These are phyloP conservation scores for Varroa destructor DNA, from an alignment of 1,140 invertebrate genomes.

Conservation along the genomic window DNA sequence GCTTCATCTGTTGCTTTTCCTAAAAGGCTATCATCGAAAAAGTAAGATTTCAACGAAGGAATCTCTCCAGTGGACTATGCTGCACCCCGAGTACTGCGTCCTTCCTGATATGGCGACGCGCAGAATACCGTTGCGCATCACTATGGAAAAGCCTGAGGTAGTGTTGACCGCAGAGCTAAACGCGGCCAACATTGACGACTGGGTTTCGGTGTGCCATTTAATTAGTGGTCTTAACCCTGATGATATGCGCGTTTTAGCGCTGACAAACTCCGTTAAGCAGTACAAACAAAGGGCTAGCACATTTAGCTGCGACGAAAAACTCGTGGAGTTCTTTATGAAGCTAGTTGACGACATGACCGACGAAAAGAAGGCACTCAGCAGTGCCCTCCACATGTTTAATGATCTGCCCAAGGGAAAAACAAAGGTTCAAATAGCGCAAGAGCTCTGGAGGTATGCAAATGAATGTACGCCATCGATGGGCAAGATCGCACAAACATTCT, in stretches of 20 bases:
- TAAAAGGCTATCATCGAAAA: constrained; percentile 2
- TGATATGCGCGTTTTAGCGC: constrained; percentile 8
- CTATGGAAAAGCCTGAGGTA: constrained; percentile 10
- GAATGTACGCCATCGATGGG: not conserved
- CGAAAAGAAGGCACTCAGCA: constrained; percentile 26
- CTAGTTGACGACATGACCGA: constrained; percentile 23
- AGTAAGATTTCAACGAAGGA: constrained; percentile 18
- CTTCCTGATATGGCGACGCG: not conserved
- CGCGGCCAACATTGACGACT: constrained; percentile 15
- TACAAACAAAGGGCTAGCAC: constrained; percentile 6
- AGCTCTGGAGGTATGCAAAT: constrained; percentile 7
- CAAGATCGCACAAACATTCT: constrained; percentile 19
- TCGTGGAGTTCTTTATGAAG: constrained; percentile 22
- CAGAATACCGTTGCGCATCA: not conserved
- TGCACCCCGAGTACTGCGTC: constrained; percentile 1
- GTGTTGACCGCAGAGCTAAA: constrained; percentile 1
- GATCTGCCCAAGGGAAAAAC: constrained; percentile 14
- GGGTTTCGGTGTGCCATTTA: constrained; percentile 4
- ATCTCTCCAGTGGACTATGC: constrained; percentile 1
- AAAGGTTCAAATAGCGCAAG: constrained; percentile 22
- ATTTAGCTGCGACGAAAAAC: not conserved
- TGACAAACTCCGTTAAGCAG: constrained; percentile 8
- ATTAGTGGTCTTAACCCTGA: not conserved
- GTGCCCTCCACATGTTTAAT: constrained; percentile 25
- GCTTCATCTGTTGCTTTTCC: constrained; percentile 14